Percentiles rank a stretch among this genome's conserved stretches.
Evolutionary conservation across 2,113 vertebrate species (phyloP).

Genomic region (Petromus typicus): DNA sequence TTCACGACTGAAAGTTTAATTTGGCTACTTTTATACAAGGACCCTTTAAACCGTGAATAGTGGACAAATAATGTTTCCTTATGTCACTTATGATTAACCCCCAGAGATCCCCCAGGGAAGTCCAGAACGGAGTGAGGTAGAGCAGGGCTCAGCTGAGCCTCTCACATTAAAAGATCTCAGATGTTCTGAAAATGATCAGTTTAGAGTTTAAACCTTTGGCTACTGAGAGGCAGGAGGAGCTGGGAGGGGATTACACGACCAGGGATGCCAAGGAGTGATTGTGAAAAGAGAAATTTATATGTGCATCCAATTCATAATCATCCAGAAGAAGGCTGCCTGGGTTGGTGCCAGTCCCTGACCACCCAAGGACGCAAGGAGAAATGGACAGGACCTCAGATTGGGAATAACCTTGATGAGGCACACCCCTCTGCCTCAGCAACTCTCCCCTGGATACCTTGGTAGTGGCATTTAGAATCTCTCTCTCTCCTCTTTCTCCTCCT

Average conservation of each 20-base stretch:
- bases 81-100: slow-evolving; percentile 14
- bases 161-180: slow-evolving; percentile 47
- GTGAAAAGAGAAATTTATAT: not conserved
- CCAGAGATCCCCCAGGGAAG: not conserved
- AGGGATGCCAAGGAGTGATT: not conserved
- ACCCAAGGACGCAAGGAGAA: too few species aligned
- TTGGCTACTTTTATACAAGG: slow-evolving; percentile 34
- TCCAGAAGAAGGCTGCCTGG: not conserved
- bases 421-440: fast-evolving
- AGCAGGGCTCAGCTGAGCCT: not conserved
- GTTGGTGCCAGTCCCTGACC: fast-evolving
- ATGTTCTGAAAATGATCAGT: slow-evolving; percentile 41
- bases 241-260: not conserved
- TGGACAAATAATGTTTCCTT: not conserved
- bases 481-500: not conserved
- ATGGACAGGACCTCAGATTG: fast-evolving
- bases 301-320: not conserved
- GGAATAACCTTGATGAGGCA: not conserved
- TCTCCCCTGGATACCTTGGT: not conserved
- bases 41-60: slow-evolving; percentile 37
- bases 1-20: slow-evolving; percentile 14
- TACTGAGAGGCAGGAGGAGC: not conserved
- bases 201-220: slow-evolving; percentile 46
- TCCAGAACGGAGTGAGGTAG: not conserved
- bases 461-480: not conserved